Evolutionary conservation across 1,140 invertebrate species (phyloP).

Genomic region (Zaprionus tsacasi): DNA sequence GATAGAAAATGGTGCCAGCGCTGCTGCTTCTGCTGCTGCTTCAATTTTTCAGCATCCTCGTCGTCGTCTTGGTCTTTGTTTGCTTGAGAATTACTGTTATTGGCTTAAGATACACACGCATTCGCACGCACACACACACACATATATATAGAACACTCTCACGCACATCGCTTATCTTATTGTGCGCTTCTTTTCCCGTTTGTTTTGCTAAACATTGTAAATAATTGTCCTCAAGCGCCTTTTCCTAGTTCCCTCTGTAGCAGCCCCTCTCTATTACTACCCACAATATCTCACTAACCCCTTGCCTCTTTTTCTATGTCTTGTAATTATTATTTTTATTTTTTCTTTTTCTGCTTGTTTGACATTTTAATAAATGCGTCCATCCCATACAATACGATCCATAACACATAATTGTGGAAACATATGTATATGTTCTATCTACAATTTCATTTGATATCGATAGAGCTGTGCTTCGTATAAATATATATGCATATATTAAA

Average conservation of each 20-base stretch:
- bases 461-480: background rate
- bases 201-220: conserved; percentile 44
- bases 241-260: conserved; percentile 4
- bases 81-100: conserved; percentile 61
- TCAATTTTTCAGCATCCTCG: conserved; percentile 49
- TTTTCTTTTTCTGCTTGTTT: background rate
- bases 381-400: background rate
- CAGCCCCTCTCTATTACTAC: background rate
- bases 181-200: conserved; percentile 28
- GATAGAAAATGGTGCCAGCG: conserved; percentile 13
- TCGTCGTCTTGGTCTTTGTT: conserved; percentile 38
- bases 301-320: conserved; percentile 8
- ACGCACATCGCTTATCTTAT: conserved; percentile 11
- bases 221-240: conserved; percentile 38
- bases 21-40: conserved; percentile 44
- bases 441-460: background rate
- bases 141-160: background rate
- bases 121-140: background rate
- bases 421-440: background rate
- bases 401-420: background rate
- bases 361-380: conserved; percentile 1
- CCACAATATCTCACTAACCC: too few relatives aligned
- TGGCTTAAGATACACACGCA: conserved; percentile 28
- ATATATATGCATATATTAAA: background rate
- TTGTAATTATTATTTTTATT: conserved; percentile 2